phyloP scores from a whole-genome alignment of 2,888 invertebrate species.

The Liopterus haemorrhoidalis region DNA sequence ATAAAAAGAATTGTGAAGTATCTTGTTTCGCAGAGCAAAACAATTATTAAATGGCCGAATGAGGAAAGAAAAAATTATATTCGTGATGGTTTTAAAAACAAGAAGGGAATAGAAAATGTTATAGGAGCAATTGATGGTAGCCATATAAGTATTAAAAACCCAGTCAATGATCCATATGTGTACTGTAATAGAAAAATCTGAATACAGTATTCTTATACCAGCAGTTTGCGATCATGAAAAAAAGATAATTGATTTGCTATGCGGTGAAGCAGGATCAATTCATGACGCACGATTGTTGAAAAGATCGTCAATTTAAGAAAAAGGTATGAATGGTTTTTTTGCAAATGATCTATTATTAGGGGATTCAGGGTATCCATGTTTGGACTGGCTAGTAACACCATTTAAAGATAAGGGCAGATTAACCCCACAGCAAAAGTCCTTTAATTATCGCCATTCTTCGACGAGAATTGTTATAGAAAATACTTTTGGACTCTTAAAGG shows the following conservation, averaged over 20 bases:
- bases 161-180: conserved; percentile 23
- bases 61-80: background rate
- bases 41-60: conserved; percentile 6
- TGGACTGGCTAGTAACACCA: conserved; percentile 26
- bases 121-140: conserved; percentile 31
- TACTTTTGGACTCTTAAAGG: conserved; percentile 29
- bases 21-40: background rate
- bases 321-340: conserved; percentile 3
- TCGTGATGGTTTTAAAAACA: background rate
- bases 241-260: conserved; percentile 32
- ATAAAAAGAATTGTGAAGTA: conserved; percentile 10
- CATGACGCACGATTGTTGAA: conserved; percentile 31
- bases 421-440: conserved; percentile 22
- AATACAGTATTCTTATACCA: conserved; percentile 31
- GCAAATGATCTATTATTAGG: conserved; percentile 18
- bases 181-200: conserved; percentile 28
- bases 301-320: conserved; percentile 26
- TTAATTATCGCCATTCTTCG: conserved; percentile 26
- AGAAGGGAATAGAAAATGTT: conserved; percentile 10
- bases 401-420: conserved; percentile 28
- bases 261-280: conserved; percentile 33
- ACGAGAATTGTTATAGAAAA: conserved; percentile 27
- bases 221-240: conserved; percentile 33
- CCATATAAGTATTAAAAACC: conserved; percentile 30
- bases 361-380: conserved; percentile 26